These are phyloP conservation scores for Rhincodon typus DNA, from an alignment of 2,797 vertebrate species.

Conservation along the genomic window DNA sequence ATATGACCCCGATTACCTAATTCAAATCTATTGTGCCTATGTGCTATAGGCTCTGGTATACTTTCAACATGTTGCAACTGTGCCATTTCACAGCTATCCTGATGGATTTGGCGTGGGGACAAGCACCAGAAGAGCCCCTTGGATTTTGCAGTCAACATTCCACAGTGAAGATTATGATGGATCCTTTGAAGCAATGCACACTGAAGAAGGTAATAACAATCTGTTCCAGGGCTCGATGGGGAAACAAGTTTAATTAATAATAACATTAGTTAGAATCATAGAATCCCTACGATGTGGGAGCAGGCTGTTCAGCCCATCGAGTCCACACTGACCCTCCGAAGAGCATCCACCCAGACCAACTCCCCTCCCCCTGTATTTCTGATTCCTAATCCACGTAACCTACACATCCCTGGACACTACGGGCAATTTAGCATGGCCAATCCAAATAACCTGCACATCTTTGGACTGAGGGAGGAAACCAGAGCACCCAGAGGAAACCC, in stretches of 20 bases:
- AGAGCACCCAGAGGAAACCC: too few relatives aligned
- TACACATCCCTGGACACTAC: too few relatives aligned
- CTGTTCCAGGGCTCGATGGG: background rate
- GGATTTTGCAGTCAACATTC: background rate
- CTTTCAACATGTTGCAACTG: background rate
- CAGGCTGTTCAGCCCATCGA: too few relatives aligned
- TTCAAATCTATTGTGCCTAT: background rate
- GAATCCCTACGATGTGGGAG: too few relatives aligned
- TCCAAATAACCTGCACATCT: too few relatives aligned
- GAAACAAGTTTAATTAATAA: background rate
- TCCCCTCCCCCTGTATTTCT: too few relatives aligned
- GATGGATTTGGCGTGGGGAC: conserved; percentile 15
- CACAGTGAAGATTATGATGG: background rate
- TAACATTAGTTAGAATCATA: background rate
- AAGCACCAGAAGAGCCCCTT: background rate
- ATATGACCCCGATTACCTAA: background rate
- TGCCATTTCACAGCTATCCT: background rate
- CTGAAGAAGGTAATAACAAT: background rate
- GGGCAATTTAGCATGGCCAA: too few relatives aligned
- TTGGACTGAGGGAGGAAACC: too few relatives aligned
- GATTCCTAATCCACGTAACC: too few relatives aligned
- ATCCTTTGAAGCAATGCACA: background rate
- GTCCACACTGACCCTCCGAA: too few relatives aligned
- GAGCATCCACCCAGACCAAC: too few relatives aligned
- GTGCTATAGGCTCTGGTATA: background rate